Base-by-base conservation (phyloP, 2,888 invertebrate species). In the Exephanes ischioxanthus region DNA sequence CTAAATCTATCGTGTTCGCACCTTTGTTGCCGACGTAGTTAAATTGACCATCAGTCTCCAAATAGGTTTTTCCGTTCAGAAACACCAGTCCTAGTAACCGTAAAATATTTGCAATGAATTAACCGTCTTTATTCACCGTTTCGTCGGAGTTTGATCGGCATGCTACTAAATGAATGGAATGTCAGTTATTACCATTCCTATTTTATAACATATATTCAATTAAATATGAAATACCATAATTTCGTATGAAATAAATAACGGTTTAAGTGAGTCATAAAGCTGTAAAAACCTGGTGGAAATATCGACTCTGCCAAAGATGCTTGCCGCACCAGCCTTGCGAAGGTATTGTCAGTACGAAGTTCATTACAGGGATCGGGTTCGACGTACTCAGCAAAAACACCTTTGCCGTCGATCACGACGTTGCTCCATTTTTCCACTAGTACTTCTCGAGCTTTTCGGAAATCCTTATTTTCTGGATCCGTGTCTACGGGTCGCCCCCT, bases 381-480 rank as follows among this genome's bases (percentile, higher is more conserved):
- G 16, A 82, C 68, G 11, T 86, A 88, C 66, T 87, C 81, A 7
- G 85, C 86, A n/a, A 80, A 30, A 22, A 87, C 87, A 41, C 67
- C 58, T 80, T 88, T 87, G 9, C 86, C 88, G 87, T 93, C 92
- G 68, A 93, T 92, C 1, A 88, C 79, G 11, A 88, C 80, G 37
- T 85, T 63, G 70, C 63, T 88, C 92, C 93, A 94, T 63, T 93
- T 86, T 86, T 92, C 88, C 41, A 91, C 90, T 41, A 94, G 83
- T 22, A 87, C 87, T 70, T 92, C 85, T 19, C 92, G 93, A 53
- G 92, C 93, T 71, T 87, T 83, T 63, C 87, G 80, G 86, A 94
- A 94, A 85, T 94, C 93, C 70, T 86, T 41, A 76, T 86, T 87
- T 87, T 94, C 93, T n/a, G 93, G 84, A 26, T 91, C 87, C 11